A percentile compares a stretch with the other conserved stretches of the same genome.
These are phyloP conservation scores for Baccha elongata DNA, from an alignment of 2,888 invertebrate genomes.

Conservation along the genomic window DNA sequence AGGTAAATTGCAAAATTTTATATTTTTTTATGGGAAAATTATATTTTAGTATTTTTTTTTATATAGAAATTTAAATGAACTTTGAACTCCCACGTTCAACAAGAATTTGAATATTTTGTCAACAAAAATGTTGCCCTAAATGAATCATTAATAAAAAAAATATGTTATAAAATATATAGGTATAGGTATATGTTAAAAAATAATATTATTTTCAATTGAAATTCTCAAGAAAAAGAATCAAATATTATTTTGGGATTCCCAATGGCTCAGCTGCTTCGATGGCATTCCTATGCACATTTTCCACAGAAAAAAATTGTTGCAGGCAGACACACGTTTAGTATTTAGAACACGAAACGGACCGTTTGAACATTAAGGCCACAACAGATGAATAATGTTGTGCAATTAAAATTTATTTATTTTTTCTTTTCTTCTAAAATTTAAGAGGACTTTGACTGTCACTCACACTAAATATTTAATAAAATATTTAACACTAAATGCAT, in stretches of 20 bases:
- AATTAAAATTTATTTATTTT: constrained; percentile 36
- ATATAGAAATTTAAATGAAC: background rate
- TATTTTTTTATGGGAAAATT: no score
- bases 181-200: constrained; percentile 3
- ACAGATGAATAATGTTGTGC: constrained; percentile 50
- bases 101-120: constrained; percentile 7
- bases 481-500: constrained; percentile 26
- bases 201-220: constrained; percentile 37
- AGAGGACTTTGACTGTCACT: constrained; percentile 37
- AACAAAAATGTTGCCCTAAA: constrained; percentile 14
- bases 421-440: constrained; percentile 1
- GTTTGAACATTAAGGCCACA: constrained; percentile 49
- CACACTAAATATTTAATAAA: constrained; percentile 30
- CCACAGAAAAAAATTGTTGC: constrained; percentile 12
- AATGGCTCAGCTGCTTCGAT: constrained; percentile 33
- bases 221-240: background rate
- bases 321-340: constrained; percentile 41
- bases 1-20: constrained; percentile 34
- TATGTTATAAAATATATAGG: background rate
- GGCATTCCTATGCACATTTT: constrained; percentile 13
- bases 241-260: constrained; percentile 61
- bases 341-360: constrained; percentile 35
- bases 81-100: background rate
- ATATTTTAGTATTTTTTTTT: no score
- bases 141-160: constrained; percentile 31